Conservation (phyloP, 2,113 vertebrate species). For the Ancistrus triradiatus region DNA sequence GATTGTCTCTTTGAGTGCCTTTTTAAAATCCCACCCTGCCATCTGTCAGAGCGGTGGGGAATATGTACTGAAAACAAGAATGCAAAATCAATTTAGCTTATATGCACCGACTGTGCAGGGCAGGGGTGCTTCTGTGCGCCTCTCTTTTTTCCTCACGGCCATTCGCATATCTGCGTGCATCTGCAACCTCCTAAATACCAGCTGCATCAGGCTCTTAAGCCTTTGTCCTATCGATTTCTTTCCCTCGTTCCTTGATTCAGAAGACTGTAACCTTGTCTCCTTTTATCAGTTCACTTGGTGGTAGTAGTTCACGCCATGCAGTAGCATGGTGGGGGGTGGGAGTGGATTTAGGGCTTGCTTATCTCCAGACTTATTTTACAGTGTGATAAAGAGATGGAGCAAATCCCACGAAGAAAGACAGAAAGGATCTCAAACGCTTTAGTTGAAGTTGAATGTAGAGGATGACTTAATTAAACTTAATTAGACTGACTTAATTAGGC, state of each 20-base stretch:
- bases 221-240: constrained; percentile 40
- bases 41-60: constrained; percentile 26
- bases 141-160: background rate
- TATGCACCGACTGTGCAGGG: constrained; percentile 14
- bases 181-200: constrained; percentile 25
- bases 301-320: constrained; percentile 21
- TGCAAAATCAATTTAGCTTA: constrained; percentile 17
- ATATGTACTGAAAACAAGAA: constrained; percentile 2
- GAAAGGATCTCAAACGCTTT: too few relatives aligned
- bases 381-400: too few relatives aligned
- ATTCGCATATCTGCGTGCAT: background rate
- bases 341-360: too few relatives aligned
- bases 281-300: constrained; percentile 14
- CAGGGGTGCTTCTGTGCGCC: background rate
- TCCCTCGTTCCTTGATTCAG: constrained; percentile 32
- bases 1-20: constrained; percentile 36
- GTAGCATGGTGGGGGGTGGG: constrained; percentile 4
- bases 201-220: constrained; percentile 7
- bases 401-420: too few relatives aligned
- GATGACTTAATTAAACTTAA: too few relatives aligned
- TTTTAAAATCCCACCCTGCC: constrained; percentile 4
- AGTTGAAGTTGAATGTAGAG: too few relatives aligned
- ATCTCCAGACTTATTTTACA: too few relatives aligned
- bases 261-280: constrained; percentile 19
- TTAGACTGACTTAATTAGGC: too few relatives aligned